Evolutionary conservation across 2,888 invertebrate genomes (phyloP), one percentile per base, ranked within the genome.

Genomic region (Pemphredon lugubris): DNA sequence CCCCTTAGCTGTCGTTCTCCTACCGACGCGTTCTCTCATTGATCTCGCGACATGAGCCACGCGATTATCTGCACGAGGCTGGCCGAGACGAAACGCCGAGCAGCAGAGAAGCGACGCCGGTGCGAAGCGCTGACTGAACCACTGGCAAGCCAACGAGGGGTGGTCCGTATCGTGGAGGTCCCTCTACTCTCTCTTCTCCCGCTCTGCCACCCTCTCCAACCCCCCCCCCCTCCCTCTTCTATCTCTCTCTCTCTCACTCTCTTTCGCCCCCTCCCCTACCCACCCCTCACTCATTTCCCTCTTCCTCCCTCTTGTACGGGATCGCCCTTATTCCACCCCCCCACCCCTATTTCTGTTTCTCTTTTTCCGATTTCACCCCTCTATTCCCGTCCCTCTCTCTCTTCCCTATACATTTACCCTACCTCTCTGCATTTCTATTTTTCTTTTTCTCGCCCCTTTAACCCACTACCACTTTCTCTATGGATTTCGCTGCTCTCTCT

Each of bases 121-220:
- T 84, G 81, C 82, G 79, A 86, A 84, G 60, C 83, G 81, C 78
- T 79, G 84, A 83, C 81, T 81, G 84, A 83, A 83, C 77, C 77
- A 81, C 77, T 83, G 72, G 64, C 70, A 59, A 76, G 71, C 73
- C 64, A 72, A 69, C 73, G 76, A 81, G 79, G 81, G 80, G 81
- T 80, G 79, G 73, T 75, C 68, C 79, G 74, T 80, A 73, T 68
- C 71, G 64, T 66, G 61, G 64, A 70, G 63, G 30, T 65, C 71
- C 64, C 74, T 58, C 67, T 58, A 14, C 65, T 66, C 60, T 59
- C 57, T 57, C 65, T 37, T 59, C 39, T 39, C 23, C 48, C 13
- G 37, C 20, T 5, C 30, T 39, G 23, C 23, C 42, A 40, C 47
- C 34, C 54, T 21, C 54, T 26, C 54, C 50, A n/a, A 18, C 34